These are phyloP conservation scores for Ctenodactylus gundi DNA, from an alignment of 2,113 vertebrate species.

Conservation along the genomic window DNA sequence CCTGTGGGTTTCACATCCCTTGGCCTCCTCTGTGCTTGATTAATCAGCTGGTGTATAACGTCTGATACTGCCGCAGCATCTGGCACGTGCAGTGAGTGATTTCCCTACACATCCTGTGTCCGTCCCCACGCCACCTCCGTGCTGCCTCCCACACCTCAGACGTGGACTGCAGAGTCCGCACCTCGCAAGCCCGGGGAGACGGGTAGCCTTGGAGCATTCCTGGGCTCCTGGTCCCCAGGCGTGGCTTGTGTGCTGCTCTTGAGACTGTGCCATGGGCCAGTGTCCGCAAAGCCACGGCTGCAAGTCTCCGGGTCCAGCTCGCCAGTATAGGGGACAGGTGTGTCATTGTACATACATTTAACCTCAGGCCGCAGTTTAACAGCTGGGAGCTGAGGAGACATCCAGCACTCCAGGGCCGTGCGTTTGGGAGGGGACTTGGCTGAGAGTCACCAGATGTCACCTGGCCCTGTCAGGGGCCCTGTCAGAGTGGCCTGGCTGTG, in stretches of 20 bases:
- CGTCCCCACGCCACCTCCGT: not conserved
- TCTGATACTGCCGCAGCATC: not conserved
- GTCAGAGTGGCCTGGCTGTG: not conserved
- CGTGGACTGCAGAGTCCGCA: too few relatives aligned
- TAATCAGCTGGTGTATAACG: not conserved
- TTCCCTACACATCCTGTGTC: not conserved
- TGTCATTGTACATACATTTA: conserved; percentile 9
- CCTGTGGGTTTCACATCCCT: not conserved
- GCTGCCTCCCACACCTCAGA: too few relatives aligned
- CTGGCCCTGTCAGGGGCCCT: conserved; percentile 56
- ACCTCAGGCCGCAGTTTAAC: conserved; percentile 39
- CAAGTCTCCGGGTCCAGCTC: not conserved
- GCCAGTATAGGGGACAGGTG: conserved; percentile 14
- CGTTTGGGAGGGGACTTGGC: conserved; percentile 61
- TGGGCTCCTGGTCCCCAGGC: too few relatives aligned
- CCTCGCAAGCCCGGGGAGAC: too few relatives aligned
- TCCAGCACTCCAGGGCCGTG: conserved; percentile 55
- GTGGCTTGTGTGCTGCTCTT: not conserved
- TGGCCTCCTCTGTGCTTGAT: not conserved
- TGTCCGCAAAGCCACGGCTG: not conserved
- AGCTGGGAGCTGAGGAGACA: conserved; percentile 44
- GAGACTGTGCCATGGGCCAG: not conserved
- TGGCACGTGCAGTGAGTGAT: not conserved
- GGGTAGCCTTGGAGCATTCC: not conserved
- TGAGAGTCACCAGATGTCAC: conserved; percentile 61